Conservation (phyloP, 2,113 vertebrate species). For the Eclectus roratus region DNA sequence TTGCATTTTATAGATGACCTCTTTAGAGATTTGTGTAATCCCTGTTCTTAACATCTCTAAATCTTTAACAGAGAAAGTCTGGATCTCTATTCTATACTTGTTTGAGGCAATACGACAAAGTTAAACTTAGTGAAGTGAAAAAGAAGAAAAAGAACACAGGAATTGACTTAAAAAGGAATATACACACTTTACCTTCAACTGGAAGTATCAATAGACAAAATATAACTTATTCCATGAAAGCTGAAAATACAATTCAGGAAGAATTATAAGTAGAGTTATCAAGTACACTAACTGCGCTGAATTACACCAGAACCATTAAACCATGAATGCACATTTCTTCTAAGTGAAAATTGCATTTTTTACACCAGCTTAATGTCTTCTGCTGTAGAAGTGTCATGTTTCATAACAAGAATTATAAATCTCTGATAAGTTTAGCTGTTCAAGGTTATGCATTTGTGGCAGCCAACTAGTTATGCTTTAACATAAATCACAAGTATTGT, state of each 20-base stretch:
- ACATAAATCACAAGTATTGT: not conserved
- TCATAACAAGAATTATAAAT: not conserved
- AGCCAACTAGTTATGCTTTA: not conserved
- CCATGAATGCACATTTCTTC: not conserved
- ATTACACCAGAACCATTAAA: not conserved
- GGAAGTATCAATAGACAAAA: not conserved
- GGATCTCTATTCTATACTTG: not conserved
- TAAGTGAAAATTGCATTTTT: not conserved
- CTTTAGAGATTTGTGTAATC: not conserved
- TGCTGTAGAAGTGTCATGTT: not conserved
- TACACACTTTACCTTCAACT: not conserved
- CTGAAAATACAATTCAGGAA: not conserved
- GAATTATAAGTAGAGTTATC: not conserved
- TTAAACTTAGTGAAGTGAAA: not conserved
- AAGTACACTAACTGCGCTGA: not conserved
- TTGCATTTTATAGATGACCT: not conserved
- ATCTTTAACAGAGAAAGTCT: not conserved
- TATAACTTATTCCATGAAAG: not conserved
- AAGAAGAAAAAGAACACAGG: not conserved
- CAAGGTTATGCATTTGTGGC: not conserved
- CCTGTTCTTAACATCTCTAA: not conserved
- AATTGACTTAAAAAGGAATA: not conserved
- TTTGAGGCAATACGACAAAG: not conserved
- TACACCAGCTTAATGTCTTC: not conserved
- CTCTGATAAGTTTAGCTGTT: not conserved